These are phyloP conservation scores for Mycalesis mineus DNA, from an alignment of 2,888 invertebrate genomes.

Conservation along the genomic window DNA sequence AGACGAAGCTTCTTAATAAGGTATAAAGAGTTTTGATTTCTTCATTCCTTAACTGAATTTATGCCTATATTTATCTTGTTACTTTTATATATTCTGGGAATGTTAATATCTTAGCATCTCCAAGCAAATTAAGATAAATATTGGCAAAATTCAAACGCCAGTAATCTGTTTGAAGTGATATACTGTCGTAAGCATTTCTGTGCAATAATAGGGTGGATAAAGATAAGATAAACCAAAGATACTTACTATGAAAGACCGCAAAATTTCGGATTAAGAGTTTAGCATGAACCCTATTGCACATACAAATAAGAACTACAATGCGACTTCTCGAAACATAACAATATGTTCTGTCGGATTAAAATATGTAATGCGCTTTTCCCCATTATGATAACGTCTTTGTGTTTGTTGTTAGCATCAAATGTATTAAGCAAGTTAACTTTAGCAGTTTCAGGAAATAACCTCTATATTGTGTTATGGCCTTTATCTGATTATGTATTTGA, in stretches of 20 bases:
- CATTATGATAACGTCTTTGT: background rate
- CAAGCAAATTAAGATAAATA: background rate
- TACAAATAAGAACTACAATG: slow-evolving; percentile 1
- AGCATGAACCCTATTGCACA: background rate
- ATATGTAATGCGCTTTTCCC: background rate
- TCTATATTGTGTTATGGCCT: background rate
- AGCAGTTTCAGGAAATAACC: background rate
- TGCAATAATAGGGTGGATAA: slow-evolving; percentile 22
- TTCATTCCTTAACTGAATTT: no score
- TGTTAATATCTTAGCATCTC: no score
- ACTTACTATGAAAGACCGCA: slow-evolving; percentile 5
- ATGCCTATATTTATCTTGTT: no score
- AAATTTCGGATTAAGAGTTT: background rate
- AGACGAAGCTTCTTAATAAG: no score
- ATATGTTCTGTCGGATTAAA: background rate
- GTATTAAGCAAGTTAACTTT: background rate
- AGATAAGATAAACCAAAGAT: slow-evolving; percentile 17
- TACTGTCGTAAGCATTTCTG: slow-evolving; percentile 19
- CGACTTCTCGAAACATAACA: background rate
- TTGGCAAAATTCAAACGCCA: background rate
- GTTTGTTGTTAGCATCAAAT: background rate
- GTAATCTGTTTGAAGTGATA: slow-evolving; percentile 21
- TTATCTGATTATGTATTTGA: no score
- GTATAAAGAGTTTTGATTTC: no score
- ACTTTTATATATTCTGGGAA: no score